These are phyloP conservation scores for Rhingia rostrata DNA, from an alignment of 2,888 invertebrate species.

Conservation along the genomic window DNA sequence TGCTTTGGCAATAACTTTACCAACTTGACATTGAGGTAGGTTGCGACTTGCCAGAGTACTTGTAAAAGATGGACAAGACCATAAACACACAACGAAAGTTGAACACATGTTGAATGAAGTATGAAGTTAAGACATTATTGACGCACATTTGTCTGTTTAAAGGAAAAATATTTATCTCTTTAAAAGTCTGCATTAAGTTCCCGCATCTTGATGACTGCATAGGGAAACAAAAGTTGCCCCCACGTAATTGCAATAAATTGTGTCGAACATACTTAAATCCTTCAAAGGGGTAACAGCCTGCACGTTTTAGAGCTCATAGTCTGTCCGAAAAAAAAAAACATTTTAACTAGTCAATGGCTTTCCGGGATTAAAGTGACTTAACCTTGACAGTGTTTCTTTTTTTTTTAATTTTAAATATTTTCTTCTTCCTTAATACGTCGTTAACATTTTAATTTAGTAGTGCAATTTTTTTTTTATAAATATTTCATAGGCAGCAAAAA, in stretches of 20 bases:
- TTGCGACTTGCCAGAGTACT: background rate
- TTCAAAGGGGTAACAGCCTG: background rate
- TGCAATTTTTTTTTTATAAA: constrained; percentile 10
- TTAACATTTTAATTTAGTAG: constrained; percentile 16
- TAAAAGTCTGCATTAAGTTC: background rate
- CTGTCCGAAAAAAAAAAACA: background rate
- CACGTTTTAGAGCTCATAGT: background rate
- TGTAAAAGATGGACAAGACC: background rate
- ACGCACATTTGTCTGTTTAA: background rate
- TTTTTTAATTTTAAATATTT: background rate
- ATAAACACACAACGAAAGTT: background rate
- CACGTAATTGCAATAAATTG: constrained; percentile 3
- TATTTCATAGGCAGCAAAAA: background rate
- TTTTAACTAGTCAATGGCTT: background rate
- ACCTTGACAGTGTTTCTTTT: constrained; percentile 4
- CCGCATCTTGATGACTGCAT: background rate
- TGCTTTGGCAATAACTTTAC: constrained; percentile 8
- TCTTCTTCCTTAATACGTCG: background rate
- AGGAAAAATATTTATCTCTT: no score
- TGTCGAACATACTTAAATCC: background rate
- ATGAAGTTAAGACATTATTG: background rate
- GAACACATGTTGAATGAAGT: constrained; percentile 7
- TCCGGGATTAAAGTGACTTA: constrained; percentile 14
- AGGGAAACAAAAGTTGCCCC: background rate
- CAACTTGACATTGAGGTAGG: constrained; percentile 6